A percentile compares a stretch with the other conserved stretches of the same genome.
Conservation (phyloP, 2,113 vertebrate species). For the Nibea albiflora region DNA sequence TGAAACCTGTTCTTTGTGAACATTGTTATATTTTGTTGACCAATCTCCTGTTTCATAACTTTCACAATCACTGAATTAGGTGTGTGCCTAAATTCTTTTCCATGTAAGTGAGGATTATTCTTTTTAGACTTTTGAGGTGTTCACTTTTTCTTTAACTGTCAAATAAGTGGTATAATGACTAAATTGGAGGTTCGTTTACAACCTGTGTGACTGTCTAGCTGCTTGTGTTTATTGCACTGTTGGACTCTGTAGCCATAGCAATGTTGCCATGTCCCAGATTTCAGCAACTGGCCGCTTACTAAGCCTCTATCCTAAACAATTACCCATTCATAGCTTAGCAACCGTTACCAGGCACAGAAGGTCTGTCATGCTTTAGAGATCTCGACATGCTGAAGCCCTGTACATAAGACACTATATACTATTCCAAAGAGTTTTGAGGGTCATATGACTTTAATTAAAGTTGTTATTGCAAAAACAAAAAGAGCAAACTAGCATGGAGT, state of each 20-base stretch:
- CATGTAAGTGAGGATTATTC: not conserved
- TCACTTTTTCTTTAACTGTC: not conserved
- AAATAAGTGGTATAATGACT: not conserved
- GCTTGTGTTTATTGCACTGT: not conserved
- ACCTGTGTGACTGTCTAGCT: not conserved
- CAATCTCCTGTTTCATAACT: no score
- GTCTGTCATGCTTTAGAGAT: not conserved
- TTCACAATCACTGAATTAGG: no score
- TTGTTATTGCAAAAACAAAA: not conserved
- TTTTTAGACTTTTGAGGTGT: not conserved
- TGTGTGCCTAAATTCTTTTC: not conserved
- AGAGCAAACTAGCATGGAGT: not conserved
- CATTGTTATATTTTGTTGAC: not conserved
- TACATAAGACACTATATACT: no score
- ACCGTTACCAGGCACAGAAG: conserved; percentile 7
- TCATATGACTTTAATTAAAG: not conserved
- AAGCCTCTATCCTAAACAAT: conserved; percentile 5
- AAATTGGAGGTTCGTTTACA: not conserved
- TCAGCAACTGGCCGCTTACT: conserved; percentile 18
- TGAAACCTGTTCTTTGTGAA: no score
- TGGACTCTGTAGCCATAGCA: conserved; percentile 15
- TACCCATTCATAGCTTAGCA: conserved; percentile 30
- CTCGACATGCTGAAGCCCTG: not conserved
- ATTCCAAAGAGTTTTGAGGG: no score
- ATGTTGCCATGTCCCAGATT: conserved; percentile 30